phyloP scores from a whole-genome alignment of 2,113 vertebrate species.

The Anhinga anhinga region DNA sequence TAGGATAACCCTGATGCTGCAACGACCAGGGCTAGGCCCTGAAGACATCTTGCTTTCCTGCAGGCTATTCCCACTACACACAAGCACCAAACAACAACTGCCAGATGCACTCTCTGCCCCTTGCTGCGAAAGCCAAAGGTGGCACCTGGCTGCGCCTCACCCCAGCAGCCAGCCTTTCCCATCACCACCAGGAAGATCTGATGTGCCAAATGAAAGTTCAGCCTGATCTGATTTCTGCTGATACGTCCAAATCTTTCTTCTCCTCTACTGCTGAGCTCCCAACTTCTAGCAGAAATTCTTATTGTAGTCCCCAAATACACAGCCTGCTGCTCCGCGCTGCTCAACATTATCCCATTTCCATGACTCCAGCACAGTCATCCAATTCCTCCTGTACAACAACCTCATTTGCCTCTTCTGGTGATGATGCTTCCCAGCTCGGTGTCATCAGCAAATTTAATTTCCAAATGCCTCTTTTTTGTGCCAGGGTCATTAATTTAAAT shows the following conservation, averaged over 20 bases:
- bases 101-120: not conserved
- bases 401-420: not conserved
- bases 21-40: not conserved
- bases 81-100: not conserved
- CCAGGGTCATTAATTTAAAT: not conserved
- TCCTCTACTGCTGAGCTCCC: not conserved
- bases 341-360: not conserved
- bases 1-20: not conserved
- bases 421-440: not conserved
- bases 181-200: not conserved
- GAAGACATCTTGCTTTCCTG: not conserved
- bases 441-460: not conserved
- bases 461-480: not conserved
- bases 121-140: not conserved
- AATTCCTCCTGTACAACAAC: not conserved
- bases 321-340: not conserved
- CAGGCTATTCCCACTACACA: not conserved
- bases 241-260: not conserved
- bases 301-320: not conserved
- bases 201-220: not conserved
- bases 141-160: not conserved
- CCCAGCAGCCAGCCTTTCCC: not conserved
- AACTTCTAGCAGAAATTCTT: not conserved
- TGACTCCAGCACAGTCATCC: not conserved
- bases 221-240: not conserved